Percentiles rank a stretch among this genome's conserved stretches.
Conservation (phyloP, 2,113 vertebrate genomes). For the Siniperca knerii region DNA sequence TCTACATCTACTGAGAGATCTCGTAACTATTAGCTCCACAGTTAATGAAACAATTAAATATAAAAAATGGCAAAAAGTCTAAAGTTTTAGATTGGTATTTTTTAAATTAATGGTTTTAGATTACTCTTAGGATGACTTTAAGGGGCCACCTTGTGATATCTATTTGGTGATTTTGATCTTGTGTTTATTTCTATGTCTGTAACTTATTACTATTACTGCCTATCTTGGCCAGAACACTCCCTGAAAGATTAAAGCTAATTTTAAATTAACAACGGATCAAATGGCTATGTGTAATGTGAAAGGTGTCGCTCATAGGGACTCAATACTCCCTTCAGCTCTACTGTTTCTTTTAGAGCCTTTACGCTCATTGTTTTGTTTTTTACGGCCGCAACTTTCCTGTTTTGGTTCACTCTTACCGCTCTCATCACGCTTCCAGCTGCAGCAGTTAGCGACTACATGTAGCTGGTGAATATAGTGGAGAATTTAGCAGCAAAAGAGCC, state of each 20-base stretch:
- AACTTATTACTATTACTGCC: not conserved
- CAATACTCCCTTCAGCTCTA: no score
- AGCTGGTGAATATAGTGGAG: not conserved
- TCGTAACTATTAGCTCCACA: not conserved
- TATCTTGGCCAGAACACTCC: not conserved
- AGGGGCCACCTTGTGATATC: not conserved
- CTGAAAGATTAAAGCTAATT: not conserved
- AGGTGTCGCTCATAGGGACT: not conserved
- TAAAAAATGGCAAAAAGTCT: not conserved
- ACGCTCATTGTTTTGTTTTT: not conserved
- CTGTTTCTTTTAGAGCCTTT: not conserved
- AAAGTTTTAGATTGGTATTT: no score
- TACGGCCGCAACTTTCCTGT: not conserved
- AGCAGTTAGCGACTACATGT: not conserved
- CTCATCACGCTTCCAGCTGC: not conserved
- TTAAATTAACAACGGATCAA: not conserved
- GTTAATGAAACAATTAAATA: not conserved
- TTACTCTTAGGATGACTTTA: not conserved
- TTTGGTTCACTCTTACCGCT: not conserved
- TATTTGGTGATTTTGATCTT: not conserved
- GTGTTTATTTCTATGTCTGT: not conserved
- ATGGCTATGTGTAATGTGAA: not conserved
- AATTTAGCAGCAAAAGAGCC: not conserved
- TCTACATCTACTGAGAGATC: not conserved
- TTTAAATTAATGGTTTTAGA: not conserved